phyloP scores from a whole-genome alignment of 2,113 vertebrate species.

The Corythoichthys intestinalis region DNA sequence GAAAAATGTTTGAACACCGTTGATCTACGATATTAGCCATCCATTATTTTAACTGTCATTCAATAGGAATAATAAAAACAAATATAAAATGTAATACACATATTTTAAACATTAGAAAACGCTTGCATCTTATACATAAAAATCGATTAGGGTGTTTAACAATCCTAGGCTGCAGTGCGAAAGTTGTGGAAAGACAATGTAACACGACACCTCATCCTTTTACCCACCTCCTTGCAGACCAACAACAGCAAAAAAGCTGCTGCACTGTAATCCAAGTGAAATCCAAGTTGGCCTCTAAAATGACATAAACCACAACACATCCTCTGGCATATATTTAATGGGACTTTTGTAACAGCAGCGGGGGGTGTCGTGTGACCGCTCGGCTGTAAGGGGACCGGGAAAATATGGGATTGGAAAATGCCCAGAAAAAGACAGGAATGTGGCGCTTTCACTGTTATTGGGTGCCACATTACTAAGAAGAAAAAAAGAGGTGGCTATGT shows the following conservation, averaged over 20 bases:
- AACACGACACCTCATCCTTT: slow-evolving; percentile 44
- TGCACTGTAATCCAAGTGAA: slow-evolving; percentile 50
- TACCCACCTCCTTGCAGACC: slow-evolving; percentile 26
- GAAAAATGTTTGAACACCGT: no score
- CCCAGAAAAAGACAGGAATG: slow-evolving; percentile 48
- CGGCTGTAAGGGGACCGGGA: slow-evolving; percentile 32
- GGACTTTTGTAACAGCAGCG: slow-evolving; percentile 38
- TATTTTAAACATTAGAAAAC: not conserved
- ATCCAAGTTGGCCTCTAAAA: slow-evolving; percentile 44
- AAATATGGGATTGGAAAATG: slow-evolving; percentile 39
- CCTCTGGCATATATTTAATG: slow-evolving; percentile 51
- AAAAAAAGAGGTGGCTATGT: slow-evolving; percentile 31
- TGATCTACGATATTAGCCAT: no score
- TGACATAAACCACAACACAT: slow-evolving; percentile 43
- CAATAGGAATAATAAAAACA: not conserved
- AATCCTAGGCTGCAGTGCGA: slow-evolving; percentile 15
- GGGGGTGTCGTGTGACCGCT: slow-evolving; percentile 42
- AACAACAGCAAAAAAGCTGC: slow-evolving; percentile 21
- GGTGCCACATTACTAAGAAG: slow-evolving; percentile 46
- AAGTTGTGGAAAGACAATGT: slow-evolving; percentile 40
- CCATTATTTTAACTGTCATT: not conserved
- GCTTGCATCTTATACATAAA: not conserved
- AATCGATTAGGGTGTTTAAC: not conserved
- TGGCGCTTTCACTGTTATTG: slow-evolving; percentile 40
- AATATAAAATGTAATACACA: not conserved